phyloP scores from a whole-genome alignment of 2,797 vertebrate species.

The Momotus momota region DNA sequence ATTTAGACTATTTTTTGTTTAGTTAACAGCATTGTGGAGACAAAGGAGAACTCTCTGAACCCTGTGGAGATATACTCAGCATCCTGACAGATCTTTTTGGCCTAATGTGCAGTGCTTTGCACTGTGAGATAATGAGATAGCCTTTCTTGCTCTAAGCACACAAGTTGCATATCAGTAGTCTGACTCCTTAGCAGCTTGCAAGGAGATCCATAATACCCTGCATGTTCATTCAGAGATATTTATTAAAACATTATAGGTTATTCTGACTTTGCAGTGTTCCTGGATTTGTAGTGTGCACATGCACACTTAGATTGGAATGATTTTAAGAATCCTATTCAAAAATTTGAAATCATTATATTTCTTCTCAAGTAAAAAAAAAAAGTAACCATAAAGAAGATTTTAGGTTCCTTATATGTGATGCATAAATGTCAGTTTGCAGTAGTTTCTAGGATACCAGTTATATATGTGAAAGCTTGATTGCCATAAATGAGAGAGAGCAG shows the following conservation, averaged over 20 bases:
- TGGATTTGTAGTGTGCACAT: background rate
- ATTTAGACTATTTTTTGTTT: background rate
- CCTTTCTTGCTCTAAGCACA: background rate
- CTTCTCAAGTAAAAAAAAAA: background rate
- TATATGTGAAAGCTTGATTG: background rate
- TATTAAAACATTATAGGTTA: background rate
- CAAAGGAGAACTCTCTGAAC: background rate
- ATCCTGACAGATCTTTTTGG: background rate
- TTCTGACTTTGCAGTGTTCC: background rate
- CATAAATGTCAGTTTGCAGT: constrained; percentile 3
- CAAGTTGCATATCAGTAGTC: background rate
- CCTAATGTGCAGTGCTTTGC: background rate
- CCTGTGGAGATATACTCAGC: background rate
- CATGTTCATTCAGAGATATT: background rate
- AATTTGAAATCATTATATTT: background rate
- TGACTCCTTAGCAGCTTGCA: background rate
- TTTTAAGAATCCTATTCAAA: background rate
- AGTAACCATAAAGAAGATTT: background rate
- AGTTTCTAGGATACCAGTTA: constrained; percentile 36
- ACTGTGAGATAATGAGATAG: background rate
- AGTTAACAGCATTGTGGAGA: background rate
- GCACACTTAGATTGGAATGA: background rate
- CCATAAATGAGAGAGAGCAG: background rate
- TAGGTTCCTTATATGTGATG: background rate
- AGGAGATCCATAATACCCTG: background rate